phyloP scores from a whole-genome alignment of 2,113 vertebrate genomes.

The Ammodytes dubius region DNA sequence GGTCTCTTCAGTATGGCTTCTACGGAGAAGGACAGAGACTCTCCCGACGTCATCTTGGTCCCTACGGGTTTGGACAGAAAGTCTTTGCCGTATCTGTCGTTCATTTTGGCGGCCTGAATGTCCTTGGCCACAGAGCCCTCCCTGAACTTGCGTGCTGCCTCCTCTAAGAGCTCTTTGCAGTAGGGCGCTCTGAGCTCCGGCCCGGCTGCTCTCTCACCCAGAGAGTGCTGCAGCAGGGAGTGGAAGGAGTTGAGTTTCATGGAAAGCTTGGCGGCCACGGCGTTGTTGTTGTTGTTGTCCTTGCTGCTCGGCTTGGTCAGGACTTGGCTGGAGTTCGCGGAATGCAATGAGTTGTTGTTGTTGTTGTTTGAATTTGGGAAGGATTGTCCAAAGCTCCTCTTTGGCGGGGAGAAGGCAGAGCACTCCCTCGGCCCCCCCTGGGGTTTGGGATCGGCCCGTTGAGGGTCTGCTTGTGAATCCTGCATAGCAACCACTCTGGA shows the following conservation, averaged over 20 bases:
- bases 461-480: slow-evolving; percentile 50
- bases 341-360: slow-evolving; percentile 59
- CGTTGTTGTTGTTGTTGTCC: slow-evolving; percentile 74
- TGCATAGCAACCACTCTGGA: slow-evolving; percentile 80
- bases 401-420: slow-evolving; percentile 94
- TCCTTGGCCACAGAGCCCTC: slow-evolving; percentile 86
- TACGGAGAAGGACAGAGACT: slow-evolving; percentile 95
- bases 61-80: slow-evolving; percentile 87
- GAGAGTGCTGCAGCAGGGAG: slow-evolving; percentile 89
- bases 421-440: slow-evolving; percentile 87
- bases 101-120: slow-evolving; percentile 83
- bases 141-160: slow-evolving; percentile 89
- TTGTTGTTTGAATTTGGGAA: slow-evolving; percentile 66
- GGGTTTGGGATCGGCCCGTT: slow-evolving; percentile 76
- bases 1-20: slow-evolving; percentile 96
- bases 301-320: slow-evolving; percentile 90
- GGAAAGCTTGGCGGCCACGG: slow-evolving; percentile 76
- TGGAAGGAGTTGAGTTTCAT: slow-evolving; percentile 91
- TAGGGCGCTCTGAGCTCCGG: slow-evolving; percentile 86
- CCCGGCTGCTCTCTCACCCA: slow-evolving; percentile 83
- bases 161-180: slow-evolving; percentile 91
- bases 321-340: slow-evolving; percentile 74
- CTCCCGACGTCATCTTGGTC: slow-evolving; percentile 87
- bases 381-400: slow-evolving; percentile 87
- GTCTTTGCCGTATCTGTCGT: slow-evolving; percentile 89